phyloP scores from a whole-genome alignment of 2,888 invertebrate genomes.

The Chrysodeixis includens region DNA sequence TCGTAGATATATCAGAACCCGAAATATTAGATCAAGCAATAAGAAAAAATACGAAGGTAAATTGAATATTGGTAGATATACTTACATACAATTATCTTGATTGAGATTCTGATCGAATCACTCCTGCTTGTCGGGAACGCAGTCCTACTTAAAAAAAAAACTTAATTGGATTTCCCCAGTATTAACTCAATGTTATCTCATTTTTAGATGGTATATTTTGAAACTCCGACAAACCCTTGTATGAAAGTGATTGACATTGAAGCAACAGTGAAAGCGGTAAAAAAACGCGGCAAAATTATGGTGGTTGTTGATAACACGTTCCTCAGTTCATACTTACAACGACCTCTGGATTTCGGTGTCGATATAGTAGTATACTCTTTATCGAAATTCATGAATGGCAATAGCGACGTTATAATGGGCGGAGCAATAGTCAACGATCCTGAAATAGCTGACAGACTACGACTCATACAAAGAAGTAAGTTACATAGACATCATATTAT shows the following conservation, averaged over 20 bases:
- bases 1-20: conserved; percentile 93
- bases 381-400: conserved; percentile 99
- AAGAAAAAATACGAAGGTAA: conserved; percentile 95
- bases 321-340: conserved; percentile 96
- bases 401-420: conserved; percentile 99
- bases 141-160: too few relatives aligned
- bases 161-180: too few relatives aligned
- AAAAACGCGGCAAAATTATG: conserved; percentile 55
- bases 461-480: conserved; percentile 96
- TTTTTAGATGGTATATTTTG: conserved; percentile 95
- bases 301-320: conserved; percentile 73
- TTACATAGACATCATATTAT: background rate
- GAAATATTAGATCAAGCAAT: conserved; percentile 92
- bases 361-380: conserved; percentile 97
- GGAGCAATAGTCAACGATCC: conserved; percentile 93
- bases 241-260: conserved; percentile 96
- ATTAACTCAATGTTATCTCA: conserved; percentile 18
- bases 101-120: too few relatives aligned
- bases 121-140: too few relatives aligned
- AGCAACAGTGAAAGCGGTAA: conserved; percentile 89
- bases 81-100: too few relatives aligned
- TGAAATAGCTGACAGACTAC: conserved; percentile 91
- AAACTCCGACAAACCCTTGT: conserved; percentile 98
- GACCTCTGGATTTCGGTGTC: conserved; percentile 96
- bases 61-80: background rate